phyloP scores from a whole-genome alignment of 2,113 vertebrate species.

The Alligator mississippiensis region DNA sequence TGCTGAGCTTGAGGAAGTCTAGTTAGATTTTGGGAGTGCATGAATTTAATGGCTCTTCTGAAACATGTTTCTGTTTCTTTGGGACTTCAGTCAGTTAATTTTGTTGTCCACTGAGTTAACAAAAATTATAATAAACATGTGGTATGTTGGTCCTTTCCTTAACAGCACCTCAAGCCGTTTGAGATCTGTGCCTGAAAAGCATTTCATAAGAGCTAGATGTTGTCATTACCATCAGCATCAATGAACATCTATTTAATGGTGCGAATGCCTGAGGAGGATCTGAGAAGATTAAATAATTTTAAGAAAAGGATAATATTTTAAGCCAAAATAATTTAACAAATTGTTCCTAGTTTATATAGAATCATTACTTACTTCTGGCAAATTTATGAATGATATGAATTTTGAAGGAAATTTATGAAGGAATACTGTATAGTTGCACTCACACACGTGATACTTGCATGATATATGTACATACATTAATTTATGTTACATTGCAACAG shows the following conservation, averaged over 20 bases:
- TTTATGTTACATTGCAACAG: neutral
- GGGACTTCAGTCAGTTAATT: conserved; percentile 10
- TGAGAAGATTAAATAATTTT: conserved; percentile 41
- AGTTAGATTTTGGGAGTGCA: conserved; percentile 1
- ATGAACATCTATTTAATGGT: neutral
- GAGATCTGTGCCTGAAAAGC: neutral
- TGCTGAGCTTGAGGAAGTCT: conserved; percentile 23
- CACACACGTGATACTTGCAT: neutral
- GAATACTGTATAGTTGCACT: neutral
- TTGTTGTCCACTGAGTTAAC: conserved; percentile 36
- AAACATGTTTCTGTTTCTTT: conserved; percentile 40
- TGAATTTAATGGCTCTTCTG: neutral
- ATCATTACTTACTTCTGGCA: neutral
- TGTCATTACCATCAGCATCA: conserved; percentile 20
- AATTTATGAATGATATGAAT: neutral
- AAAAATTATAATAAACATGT: neutral
- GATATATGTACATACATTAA: neutral
- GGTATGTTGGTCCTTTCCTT: neutral
- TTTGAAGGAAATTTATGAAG: neutral
- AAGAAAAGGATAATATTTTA: conserved; percentile 11
- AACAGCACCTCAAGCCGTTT: neutral
- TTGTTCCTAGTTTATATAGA: neutral
- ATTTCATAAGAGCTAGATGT: conserved; percentile 4
- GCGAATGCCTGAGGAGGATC: neutral
- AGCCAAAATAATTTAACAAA: conserved; percentile 1